Base-by-base conservation (phyloP, 2,797 vertebrate species). In the Manis crassicaudata region DNA sequence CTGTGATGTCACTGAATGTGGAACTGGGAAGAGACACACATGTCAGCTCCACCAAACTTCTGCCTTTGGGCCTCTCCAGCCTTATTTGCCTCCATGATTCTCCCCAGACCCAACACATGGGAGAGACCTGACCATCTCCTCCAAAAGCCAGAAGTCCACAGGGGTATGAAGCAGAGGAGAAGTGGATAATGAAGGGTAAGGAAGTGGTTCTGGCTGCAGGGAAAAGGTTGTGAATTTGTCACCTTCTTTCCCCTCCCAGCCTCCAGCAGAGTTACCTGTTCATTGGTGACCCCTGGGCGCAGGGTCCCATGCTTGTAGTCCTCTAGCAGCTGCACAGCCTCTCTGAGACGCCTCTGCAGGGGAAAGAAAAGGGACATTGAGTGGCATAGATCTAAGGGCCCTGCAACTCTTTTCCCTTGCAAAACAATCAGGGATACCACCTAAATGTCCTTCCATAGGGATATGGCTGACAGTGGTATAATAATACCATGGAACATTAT, bases 321-420 rank as follows among this genome's bases (percentile, higher is more conserved):
- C 79, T 99, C 98, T 73, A 99, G 97, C 88, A 99, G 97, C 96
- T 99, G 98, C 90, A 99, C 98, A 0, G 99, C 98, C 95, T 99
- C 99, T 97, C 99, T 98, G 97, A 99, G 99, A 10, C 97, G 99
- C 82, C 98, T 99, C 99, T 99, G 98, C 52, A 92, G 90, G 6
- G 70, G 20, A 94, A 84, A 79, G 86, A 82, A 84, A 67, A 73
- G 37, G n/a, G 62, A 75, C 40, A 25, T 20, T 70, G 21, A 95
- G 40, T 46, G 27, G n/a, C 50, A 63, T 43, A 67, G 68, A 60
- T 63, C 50, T 65, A 90, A 58, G 72, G 62, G 27, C 70, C 46
- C 29, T 18, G n/a, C 37, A 65, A 40, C 75, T 14, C 21, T 32
- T 72, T 46, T n/a, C 18, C 27, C 54, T n/a, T 10, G 21, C 2